These are phyloP conservation scores for Agrotis exclamationis DNA, from an alignment of 2,888 invertebrate genomes.

Conservation along the genomic window DNA sequence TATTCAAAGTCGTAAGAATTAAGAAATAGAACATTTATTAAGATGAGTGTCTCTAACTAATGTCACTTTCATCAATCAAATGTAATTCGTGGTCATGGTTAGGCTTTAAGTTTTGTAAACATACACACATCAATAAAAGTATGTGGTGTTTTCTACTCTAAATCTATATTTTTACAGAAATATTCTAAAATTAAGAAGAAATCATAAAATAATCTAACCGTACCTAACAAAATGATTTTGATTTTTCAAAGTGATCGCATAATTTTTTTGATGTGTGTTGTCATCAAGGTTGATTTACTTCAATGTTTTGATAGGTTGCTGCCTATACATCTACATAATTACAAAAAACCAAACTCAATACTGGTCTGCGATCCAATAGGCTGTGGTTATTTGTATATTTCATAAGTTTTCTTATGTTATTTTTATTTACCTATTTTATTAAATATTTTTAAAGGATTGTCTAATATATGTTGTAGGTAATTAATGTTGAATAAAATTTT, in stretches of 20 bases:
- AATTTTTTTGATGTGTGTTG: no score
- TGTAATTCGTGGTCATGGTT: constrained; percentile 37
- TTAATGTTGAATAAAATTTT: constrained; percentile 82
- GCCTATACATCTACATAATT: constrained; percentile 46
- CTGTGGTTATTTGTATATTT: constrained; percentile 87
- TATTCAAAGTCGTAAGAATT: background rate
- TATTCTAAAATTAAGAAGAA: no score
- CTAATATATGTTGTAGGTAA: constrained; percentile 75
- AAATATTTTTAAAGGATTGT: constrained; percentile 72
- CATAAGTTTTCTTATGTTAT: constrained; percentile 71
- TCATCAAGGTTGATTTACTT: constrained; percentile 17
- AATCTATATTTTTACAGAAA: no score
- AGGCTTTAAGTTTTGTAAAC: constrained; percentile 34
- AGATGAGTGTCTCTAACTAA: no score
- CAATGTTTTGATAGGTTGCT: constrained; percentile 20
- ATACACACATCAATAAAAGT: no score
- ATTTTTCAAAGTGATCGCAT: no score
- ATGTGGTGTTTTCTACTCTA: no score
- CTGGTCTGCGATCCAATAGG: constrained; percentile 90
- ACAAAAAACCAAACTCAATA: constrained; percentile 76
- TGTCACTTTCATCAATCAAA: constrained; percentile 11
- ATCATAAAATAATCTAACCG: no score
- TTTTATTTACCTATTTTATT: constrained; percentile 74
- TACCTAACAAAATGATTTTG: no score
- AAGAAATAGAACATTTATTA: no score